Evolutionary conservation across 2,888 invertebrate species (phyloP).

Genomic region (Ichneumoninae sp.): DNA sequence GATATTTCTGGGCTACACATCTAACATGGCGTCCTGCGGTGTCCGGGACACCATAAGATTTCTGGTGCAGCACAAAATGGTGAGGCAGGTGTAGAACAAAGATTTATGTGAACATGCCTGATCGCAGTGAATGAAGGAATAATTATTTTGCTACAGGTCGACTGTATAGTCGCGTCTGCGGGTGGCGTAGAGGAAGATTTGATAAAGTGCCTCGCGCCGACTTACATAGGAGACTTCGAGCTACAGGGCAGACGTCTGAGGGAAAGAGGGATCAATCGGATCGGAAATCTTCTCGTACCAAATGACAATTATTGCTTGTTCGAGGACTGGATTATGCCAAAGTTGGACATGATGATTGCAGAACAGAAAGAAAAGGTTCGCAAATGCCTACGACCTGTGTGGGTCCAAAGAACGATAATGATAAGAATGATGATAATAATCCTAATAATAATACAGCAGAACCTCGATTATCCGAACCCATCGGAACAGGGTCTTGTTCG

Average conservation of each 20-base stretch:
- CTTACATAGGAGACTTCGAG: constrained; percentile 95
- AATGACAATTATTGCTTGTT: constrained; percentile 99
- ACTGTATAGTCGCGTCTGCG: constrained; percentile 98
- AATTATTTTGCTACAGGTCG: constrained; percentile 87
- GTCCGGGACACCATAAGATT: constrained; percentile 96
- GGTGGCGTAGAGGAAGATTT: constrained; percentile 99
- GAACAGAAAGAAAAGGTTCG: constrained; percentile 91
- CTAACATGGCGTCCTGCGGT: constrained; percentile 98
- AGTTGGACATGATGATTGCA: constrained; percentile 94
- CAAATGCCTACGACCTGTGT: not conserved
- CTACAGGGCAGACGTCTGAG: constrained; percentile 92
- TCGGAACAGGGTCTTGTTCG: too few species aligned
- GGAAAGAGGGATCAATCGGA: constrained; percentile 94
- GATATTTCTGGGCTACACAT: constrained; percentile 98
- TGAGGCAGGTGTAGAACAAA: constrained; percentile 71
- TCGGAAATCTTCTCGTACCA: constrained; percentile 97
- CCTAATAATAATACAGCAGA: not conserved
- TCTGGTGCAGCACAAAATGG: constrained; percentile 93
- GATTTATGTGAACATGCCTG: not conserved
- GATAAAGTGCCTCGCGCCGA: constrained; percentile 98
- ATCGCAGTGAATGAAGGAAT: not conserved
- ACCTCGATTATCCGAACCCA: too few species aligned
- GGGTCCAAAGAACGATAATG: not conserved
- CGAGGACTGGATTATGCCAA: constrained; percentile 98
- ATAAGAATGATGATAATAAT: too few species aligned